Evolutionary conservation across 2,113 vertebrate species (phyloP).

Genomic region (Thalassarche chlororhynchos): DNA sequence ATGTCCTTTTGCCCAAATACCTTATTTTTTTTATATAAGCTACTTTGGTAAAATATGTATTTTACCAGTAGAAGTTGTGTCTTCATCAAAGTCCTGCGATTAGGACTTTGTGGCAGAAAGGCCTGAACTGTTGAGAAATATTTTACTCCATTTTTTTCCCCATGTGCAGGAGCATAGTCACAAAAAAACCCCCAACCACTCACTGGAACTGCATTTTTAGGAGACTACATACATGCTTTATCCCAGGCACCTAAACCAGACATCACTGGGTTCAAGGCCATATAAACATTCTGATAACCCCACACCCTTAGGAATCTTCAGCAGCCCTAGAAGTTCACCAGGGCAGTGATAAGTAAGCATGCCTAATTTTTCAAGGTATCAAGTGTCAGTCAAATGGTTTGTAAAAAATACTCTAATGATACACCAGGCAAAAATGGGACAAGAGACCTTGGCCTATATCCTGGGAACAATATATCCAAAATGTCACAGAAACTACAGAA

Average conservation of each 20-base stretch:
- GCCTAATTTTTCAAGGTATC: background rate
- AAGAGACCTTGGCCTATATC: background rate
- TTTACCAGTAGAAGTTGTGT: background rate
- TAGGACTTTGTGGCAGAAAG: background rate
- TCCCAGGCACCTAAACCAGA: background rate
- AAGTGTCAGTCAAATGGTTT: background rate
- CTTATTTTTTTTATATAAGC: background rate
- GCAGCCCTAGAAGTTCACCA: background rate
- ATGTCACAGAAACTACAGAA: background rate
- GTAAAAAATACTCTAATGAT: background rate
- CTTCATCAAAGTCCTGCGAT: background rate
- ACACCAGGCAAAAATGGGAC: background rate
- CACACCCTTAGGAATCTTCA: background rate
- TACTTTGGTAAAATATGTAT: background rate
- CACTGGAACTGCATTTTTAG: background rate
- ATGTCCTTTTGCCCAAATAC: background rate
- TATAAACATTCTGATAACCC: background rate
- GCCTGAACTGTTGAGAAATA: background rate
- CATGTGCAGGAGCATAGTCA: background rate
- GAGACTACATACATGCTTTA: background rate
- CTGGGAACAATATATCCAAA: background rate
- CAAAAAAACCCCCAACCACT: fast-evolving
- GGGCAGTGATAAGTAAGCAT: background rate
- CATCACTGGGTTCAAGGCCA: background rate
- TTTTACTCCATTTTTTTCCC: background rate